Evolutionary conservation across 2,888 invertebrate species (phyloP).

Genomic region (Drosophila hamatofila): DNA sequence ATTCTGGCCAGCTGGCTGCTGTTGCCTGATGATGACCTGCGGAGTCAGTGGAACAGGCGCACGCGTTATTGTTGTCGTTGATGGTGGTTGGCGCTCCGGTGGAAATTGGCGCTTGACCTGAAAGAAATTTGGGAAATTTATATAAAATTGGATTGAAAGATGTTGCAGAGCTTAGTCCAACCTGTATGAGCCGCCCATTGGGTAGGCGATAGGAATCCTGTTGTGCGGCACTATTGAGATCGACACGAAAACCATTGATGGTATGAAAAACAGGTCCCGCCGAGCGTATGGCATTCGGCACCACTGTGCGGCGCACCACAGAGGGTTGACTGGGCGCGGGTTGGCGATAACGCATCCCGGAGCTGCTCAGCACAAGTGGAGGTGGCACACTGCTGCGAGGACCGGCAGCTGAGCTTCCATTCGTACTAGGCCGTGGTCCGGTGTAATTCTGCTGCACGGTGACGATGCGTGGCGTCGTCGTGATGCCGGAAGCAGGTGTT

Average conservation of each 20-base stretch:
- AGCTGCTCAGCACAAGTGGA: conserved; percentile 81
- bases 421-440: conserved; percentile 42
- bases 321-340: conserved; percentile 31
- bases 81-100: conserved; percentile 20
- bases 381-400: conserved; percentile 72
- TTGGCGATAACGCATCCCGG: conserved; percentile 78
- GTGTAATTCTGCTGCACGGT: conserved; percentile 69
- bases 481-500: conserved; percentile 21
- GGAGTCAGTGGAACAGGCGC: conserved; percentile 25
- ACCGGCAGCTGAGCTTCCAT: conserved; percentile 17
- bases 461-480: conserved; percentile 66
- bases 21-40: conserved; percentile 62
- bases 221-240: conserved; percentile 85
- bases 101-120: conserved; percentile 83
- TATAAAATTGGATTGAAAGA: background rate
- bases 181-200: conserved; percentile 85
- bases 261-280: conserved; percentile 84
- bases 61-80: conserved; percentile 36
- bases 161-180: background rate
- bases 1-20: conserved; percentile 4
- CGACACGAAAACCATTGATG: conserved; percentile 85
- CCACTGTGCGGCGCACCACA: conserved; percentile 78
- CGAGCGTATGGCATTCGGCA: conserved; percentile 67
- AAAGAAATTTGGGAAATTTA: background rate
- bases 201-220: conserved; percentile 85